Base-by-base conservation (phyloP, 1,140 invertebrate genomes). In the Spodoptera litura region DNA sequence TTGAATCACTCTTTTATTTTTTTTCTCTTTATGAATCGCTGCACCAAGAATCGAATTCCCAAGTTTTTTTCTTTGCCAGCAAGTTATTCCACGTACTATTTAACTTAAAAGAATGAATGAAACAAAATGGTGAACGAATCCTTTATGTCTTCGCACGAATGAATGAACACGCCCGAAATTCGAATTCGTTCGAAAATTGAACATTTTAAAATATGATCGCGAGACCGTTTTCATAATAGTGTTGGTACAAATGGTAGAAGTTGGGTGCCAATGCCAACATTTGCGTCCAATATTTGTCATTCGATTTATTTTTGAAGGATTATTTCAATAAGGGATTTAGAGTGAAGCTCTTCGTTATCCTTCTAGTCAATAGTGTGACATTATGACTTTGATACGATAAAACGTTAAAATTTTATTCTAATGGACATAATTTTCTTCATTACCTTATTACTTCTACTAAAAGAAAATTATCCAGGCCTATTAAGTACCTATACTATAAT, bases 191-290 rank as follows among this genome's bases (percentile, higher is more conserved):
- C 62, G 38, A 66, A 66, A 66, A 66, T 66, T 49, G 62, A 66
- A 66, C 62, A 66, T 66, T 66, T 66, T 66, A 66, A 66, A 66
- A 49, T 66, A 66, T 66, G 38, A 66, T 38, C 38, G 59, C 59
- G 44, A 44, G 59, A 44, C n/a, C 59, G 59, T 62, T 62, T 66
- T 38, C 35, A 49, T 66, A 66, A 66, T 66, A 15, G 62, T 20
- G 15, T 66, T 66, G 62, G 62, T 51, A 20, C 62, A 49, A 15
- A 38, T 38, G 51, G n/a, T 49, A 15, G 15, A n/a, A 49, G 35
- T 64, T 44, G 61, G 35, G 2, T 44, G 35, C 35, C 13, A 66
- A 66, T 44, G 35, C 35, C 13, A 66, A 66, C 15, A 13, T 56
- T 56, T 15, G 55, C 5, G n/a, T 6, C 55, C 15, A 56, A 56